A percentile compares a stretch with the other conserved stretches of the same genome.
phyloP scores from a whole-genome alignment of 2,797 vertebrate species.

The Sebastes wilsoni region DNA sequence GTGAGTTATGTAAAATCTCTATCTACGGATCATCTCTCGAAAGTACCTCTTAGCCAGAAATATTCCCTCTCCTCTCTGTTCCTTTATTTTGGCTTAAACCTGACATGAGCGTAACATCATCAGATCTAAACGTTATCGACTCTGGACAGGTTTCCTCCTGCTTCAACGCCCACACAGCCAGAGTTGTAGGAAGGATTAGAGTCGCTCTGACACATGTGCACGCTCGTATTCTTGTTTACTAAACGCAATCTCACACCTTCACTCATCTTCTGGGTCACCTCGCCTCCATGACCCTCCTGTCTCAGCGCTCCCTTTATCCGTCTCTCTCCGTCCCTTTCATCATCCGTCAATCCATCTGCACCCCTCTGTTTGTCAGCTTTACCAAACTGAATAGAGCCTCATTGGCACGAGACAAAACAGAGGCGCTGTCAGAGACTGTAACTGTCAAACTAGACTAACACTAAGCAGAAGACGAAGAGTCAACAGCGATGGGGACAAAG shows the following conservation, averaged over 20 bases:
- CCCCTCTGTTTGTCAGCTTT: constrained; percentile 25
- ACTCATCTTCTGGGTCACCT: constrained; percentile 49
- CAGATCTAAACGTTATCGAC: background rate
- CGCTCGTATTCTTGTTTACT: constrained; percentile 26
- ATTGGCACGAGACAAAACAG: constrained; percentile 43
- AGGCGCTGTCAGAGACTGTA: constrained; percentile 8
- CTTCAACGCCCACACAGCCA: background rate
- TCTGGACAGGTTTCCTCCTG: background rate
- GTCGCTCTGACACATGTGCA: constrained; percentile 27
- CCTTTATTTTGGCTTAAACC: background rate
- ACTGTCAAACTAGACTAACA: constrained; percentile 22
- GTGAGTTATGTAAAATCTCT: constrained; percentile 56
- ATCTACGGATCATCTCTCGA: constrained; percentile 8
- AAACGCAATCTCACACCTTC: constrained; percentile 42
- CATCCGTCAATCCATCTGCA: constrained; percentile 15
- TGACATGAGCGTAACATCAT: background rate
- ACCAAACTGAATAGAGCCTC: background rate
- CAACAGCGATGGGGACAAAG: background rate
- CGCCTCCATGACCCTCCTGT: constrained; percentile 18
- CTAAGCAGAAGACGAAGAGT: constrained; percentile 28
- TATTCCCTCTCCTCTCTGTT: constrained; percentile 21
- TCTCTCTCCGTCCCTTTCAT: background rate
- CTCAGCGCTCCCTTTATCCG: background rate
- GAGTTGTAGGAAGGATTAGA: background rate
- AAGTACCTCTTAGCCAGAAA: constrained; percentile 42